phyloP scores from a whole-genome alignment of 2,113 vertebrate genomes.

The Triplophysa dalaica region DNA sequence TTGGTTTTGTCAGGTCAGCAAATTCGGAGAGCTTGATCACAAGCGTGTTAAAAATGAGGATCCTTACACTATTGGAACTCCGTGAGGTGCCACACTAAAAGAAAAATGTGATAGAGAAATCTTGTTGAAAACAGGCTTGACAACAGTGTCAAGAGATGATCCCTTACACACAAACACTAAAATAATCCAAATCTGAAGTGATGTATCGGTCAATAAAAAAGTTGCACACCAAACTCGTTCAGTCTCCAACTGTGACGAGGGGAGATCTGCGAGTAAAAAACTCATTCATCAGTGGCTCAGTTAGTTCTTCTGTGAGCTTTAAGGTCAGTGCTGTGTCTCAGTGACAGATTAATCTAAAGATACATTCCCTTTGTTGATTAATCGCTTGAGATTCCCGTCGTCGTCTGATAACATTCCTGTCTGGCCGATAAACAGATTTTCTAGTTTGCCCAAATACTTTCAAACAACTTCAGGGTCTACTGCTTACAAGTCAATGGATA shows the following conservation, averaged over 20 bases:
- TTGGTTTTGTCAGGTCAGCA: background rate
- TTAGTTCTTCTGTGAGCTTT: background rate
- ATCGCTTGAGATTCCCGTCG: too few species aligned
- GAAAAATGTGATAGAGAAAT: background rate
- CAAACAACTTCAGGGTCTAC: too few species aligned
- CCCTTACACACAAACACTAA: background rate
- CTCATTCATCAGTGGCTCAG: background rate
- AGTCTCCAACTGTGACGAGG: background rate
- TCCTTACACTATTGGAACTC: background rate
- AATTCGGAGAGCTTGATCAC: constrained; percentile 17
- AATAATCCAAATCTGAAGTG: background rate
- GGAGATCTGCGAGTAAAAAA: constrained; percentile 12
- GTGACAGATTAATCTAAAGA: too few species aligned
- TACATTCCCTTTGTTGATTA: too few species aligned
- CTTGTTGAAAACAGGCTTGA: background rate
- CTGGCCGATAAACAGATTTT: too few species aligned
- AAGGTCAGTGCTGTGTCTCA: background rate
- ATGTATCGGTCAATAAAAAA: background rate
- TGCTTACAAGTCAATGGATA: too few species aligned
- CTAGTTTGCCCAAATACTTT: too few species aligned
- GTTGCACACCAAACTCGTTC: background rate
- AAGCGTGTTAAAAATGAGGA: constrained; percentile 12
- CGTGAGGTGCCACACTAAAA: background rate
- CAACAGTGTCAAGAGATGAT: background rate
- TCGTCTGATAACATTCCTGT: too few species aligned